A percentile compares a stretch with the other conserved stretches of the same genome.
Evolutionary conservation across 1,140 invertebrate species (phyloP).

Genomic region (Metopolophium dirhodum): DNA sequence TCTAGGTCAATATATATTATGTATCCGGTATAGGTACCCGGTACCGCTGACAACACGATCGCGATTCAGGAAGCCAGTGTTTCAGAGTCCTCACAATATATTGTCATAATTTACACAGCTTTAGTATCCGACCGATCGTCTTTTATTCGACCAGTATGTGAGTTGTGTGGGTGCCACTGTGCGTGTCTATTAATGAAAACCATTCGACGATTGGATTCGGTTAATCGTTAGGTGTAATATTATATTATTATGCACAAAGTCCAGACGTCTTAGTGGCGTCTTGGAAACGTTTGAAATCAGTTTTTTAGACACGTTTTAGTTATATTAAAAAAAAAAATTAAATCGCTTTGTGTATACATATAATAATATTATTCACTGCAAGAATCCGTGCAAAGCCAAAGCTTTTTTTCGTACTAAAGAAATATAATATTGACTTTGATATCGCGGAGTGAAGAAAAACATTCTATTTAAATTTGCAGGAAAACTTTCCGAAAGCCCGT

Average conservation of each 20-base stretch:
- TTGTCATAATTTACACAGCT: neutral
- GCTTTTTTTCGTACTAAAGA: neutral
- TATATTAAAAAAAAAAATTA: neutral
- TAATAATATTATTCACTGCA: neutral
- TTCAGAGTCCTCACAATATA: neutral
- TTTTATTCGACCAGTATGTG: neutral
- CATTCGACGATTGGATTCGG: neutral
- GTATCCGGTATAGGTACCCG: neutral
- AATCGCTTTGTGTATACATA: neutral
- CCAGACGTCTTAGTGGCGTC: neutral
- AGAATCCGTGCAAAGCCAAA: neutral
- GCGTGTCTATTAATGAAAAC: neutral
- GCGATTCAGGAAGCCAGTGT: neutral
- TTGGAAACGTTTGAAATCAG: neutral
- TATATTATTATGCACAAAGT: neutral
- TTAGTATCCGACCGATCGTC: neutral
- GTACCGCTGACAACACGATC: neutral
- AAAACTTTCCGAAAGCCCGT: neutral
- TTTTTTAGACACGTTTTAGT: neutral
- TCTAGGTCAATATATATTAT: neutral
- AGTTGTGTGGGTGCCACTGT: neutral
- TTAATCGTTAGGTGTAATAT: too few relatives aligned
- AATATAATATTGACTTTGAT: constrained; percentile 5
- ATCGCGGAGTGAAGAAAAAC: neutral
- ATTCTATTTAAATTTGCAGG: neutral